Conservation (phyloP, 2,888 invertebrate genomes). For the Empis stercorea region DNA sequence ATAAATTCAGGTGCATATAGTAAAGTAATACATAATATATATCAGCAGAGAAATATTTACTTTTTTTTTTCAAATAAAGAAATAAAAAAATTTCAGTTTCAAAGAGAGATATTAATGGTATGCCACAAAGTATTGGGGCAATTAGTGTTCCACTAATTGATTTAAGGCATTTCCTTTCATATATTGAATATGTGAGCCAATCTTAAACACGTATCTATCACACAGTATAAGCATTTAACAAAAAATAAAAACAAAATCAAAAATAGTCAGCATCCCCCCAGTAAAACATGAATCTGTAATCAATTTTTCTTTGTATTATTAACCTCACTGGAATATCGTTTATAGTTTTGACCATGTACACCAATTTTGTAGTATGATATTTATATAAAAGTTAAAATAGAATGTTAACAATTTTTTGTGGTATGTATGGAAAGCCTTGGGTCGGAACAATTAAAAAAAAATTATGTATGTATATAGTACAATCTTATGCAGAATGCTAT, state of each 20-base stretch:
- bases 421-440: slow-evolving; percentile 10
- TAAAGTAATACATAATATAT: not conserved
- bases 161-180: slow-evolving; percentile 37
- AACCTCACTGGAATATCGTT: not conserved
- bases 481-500: too few relatives aligned
- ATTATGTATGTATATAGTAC: too few relatives aligned
- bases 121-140: slow-evolving; percentile 35
- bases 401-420: slow-evolving; percentile 11
- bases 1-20: slow-evolving; percentile 2
- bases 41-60: too few relatives aligned
- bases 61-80: not conserved
- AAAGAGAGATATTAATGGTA: slow-evolving; percentile 15
- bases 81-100: too few relatives aligned
- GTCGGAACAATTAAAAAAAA: slow-evolving; percentile 12
- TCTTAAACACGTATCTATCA: not conserved
- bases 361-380: too few relatives aligned
- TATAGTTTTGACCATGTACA: not conserved
- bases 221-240: slow-evolving; percentile 19
- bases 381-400: not conserved
- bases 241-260: slow-evolving; percentile 15
- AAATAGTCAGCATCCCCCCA: slow-evolving; percentile 12
- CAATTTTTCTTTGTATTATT: not conserved
- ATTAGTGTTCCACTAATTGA: slow-evolving; percentile 37
- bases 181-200: slow-evolving; percentile 11
- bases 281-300: slow-evolving; percentile 14